Conservation (phyloP, 2,113 vertebrate genomes). For the Menura novaehollandiae region DNA sequence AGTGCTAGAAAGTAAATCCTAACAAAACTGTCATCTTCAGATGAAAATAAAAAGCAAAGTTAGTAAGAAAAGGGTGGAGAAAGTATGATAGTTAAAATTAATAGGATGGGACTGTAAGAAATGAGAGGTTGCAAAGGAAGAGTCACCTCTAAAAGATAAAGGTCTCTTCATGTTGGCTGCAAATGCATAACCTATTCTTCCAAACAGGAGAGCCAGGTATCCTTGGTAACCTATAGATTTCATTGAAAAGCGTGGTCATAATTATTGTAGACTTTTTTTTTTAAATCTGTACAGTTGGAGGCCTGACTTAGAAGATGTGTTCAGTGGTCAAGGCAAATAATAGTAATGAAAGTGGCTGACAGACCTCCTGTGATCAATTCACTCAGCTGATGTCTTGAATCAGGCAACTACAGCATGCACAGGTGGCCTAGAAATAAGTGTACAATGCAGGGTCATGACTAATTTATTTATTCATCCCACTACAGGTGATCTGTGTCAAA, state of each 20-base stretch:
- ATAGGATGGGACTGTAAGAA: background rate
- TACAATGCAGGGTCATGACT: background rate
- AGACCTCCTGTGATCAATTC: background rate
- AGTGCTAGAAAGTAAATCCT: background rate
- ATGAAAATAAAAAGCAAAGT: background rate
- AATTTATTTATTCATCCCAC: background rate
- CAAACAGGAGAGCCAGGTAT: background rate
- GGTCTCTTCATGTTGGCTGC: background rate
- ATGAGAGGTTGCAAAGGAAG: background rate
- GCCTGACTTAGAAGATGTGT: background rate
- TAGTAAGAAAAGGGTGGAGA: background rate
- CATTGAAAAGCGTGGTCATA: background rate
- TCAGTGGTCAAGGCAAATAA: background rate
- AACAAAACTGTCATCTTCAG: background rate
- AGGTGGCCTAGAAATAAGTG: background rate
- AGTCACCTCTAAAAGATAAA: background rate
- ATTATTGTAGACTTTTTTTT: background rate
- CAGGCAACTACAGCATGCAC: background rate
- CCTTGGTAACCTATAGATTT: background rate
- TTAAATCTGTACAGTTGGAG: background rate
- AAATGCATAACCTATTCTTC: background rate
- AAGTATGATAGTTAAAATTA: background rate
- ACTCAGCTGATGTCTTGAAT: background rate
- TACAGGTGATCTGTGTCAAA: background rate
- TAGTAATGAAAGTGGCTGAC: background rate